Percentiles rank a stretch among this genome's conserved stretches.
phyloP scores from a whole-genome alignment of 2,888 invertebrate genomes.

The Argyresthia goedartella region DNA sequence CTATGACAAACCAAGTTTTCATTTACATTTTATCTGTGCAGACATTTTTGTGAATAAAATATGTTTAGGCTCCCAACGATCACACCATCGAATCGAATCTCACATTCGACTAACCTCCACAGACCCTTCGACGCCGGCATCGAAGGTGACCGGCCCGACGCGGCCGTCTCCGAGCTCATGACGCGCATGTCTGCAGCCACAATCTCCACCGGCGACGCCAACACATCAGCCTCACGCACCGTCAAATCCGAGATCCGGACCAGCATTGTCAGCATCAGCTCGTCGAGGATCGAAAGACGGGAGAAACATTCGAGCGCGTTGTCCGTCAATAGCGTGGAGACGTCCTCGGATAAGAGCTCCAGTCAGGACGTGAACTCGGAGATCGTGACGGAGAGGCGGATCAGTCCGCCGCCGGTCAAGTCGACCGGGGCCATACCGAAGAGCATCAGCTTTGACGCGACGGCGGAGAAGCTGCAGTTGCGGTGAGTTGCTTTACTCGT shows the following conservation, averaged over 20 bases:
- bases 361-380: constrained; percentile 64
- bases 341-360: constrained; percentile 58
- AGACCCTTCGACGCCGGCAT: constrained; percentile 33
- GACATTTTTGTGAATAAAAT: too few species aligned
- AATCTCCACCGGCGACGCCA: constrained; percentile 44
- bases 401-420: constrained; percentile 41
- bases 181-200: constrained; percentile 55
- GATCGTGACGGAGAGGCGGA: constrained; percentile 49
- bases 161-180: constrained; percentile 51
- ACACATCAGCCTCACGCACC: constrained; percentile 43
- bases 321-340: constrained; percentile 56
- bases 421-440: constrained; percentile 91
- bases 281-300: neutral
- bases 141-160: constrained; percentile 17
- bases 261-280: constrained; percentile 35
- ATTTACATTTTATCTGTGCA: too few species aligned
- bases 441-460: constrained; percentile 92
- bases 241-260: constrained; percentile 54
- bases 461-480: constrained; percentile 81
- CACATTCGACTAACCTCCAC: neutral
- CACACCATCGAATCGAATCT: too few species aligned
- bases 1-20: too few species aligned
- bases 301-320: constrained; percentile 50
- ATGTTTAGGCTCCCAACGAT: too few species aligned
- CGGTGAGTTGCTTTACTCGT: constrained; percentile 38